Base-by-base conservation (phyloP, 2,113 vertebrate species). In the Hystrix cristata region DNA sequence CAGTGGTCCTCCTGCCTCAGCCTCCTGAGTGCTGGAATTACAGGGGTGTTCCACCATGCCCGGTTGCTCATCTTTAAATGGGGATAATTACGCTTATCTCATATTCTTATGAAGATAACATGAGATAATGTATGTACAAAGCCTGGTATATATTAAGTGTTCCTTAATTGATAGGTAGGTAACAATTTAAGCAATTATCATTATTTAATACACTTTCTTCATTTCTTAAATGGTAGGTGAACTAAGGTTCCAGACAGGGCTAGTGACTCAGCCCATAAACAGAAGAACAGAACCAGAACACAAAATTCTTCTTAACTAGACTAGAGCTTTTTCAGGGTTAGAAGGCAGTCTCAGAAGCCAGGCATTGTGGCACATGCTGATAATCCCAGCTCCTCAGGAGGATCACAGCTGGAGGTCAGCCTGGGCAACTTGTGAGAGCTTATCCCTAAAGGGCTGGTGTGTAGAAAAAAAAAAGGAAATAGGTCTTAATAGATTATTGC, bases 191-290 rank as follows among this genome's bases (percentile, higher is more conserved):
- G 53, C 69, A 64, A 92, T 86, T 92, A 82, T 55, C 31, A 62
- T 92, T 65, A 76, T 76, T 89, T 65, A 90, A 78, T 83, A 87
- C 4, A 48, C 43, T 87, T 72, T 83, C 84, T 25, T 95, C 46
- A 90, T 71, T 95, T 92, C 72, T 94, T 34, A 92, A 83, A 94
- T 82, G 31, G 59, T 85, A 76, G 64, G 62, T 46, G 88, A 95
- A 96, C 8, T 43, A 64, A 94, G 48, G 65, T 14, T 55, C 59
- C 79, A 94, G 27, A 60, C 2, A 51, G 62, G 34, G 34, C 16
- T 59, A 91, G 71, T 80, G 57, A 74, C 38, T 76, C 55, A 91
- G 27, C 12, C 13, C 79, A 43, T 15, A 91, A 87, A 69, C 38
- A 87, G 81, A 59, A 87, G 43, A 79, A 83, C 21, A 64, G 81